Percentiles rank a stretch among this genome's conserved stretches.
Conservation (phyloP, 2,888 invertebrate genomes). For the Eupithecia pulchellata region DNA sequence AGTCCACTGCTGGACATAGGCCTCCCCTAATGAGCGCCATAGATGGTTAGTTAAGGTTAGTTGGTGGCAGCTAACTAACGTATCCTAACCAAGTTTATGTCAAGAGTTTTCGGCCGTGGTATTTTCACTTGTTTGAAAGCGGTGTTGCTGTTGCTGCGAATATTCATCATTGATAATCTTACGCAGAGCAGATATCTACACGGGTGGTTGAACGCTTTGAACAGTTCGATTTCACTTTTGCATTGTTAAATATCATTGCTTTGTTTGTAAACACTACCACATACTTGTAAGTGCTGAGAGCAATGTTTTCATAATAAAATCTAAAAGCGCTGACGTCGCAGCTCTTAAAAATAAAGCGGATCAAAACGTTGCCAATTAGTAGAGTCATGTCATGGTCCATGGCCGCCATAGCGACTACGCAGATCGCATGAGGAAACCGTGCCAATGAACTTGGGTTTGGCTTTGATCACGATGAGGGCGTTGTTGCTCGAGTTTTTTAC, state of each 20-base stretch:
- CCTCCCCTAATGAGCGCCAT: too few relatives aligned
- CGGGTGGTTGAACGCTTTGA: constrained; percentile 18
- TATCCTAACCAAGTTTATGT: too few relatives aligned
- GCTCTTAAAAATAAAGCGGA: constrained; percentile 38
- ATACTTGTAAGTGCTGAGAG: constrained; percentile 16
- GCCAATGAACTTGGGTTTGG: constrained; percentile 79
- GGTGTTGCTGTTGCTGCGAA: background rate
- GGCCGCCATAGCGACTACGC: constrained; percentile 65
- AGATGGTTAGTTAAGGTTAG: background rate
- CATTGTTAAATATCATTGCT: constrained; percentile 29
- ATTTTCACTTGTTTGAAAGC: background rate
- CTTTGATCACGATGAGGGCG: constrained; percentile 62
- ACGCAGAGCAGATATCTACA: constrained; percentile 15
- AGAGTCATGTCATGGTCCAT: constrained; percentile 60
- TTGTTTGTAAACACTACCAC: constrained; percentile 35
- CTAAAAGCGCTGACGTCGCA: constrained; percentile 6
- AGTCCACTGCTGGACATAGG: too few relatives aligned
- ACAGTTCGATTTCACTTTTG: constrained; percentile 33
- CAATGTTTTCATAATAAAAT: constrained; percentile 23
- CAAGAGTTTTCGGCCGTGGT: background rate
- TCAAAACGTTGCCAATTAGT: constrained; percentile 60
- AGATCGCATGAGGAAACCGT: constrained; percentile 61
- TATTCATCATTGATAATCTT: background rate
- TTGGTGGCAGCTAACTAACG: background rate
- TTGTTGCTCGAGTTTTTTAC: constrained; percentile 61